Conservation (phyloP, 2,888 invertebrate genomes). For the Pasiphila rectangulata region DNA sequence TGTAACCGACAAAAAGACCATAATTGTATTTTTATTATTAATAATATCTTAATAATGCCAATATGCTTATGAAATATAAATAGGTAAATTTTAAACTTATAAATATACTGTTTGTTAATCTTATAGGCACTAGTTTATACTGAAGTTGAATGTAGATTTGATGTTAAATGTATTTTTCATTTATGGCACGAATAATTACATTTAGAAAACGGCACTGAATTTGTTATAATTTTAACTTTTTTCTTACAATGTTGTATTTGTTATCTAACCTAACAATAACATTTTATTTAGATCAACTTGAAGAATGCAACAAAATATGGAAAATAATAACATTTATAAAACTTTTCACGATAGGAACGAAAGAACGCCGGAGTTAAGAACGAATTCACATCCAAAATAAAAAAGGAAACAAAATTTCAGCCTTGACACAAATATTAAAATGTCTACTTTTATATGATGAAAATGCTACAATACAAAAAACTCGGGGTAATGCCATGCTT, state of each 20-base stretch:
- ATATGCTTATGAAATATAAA: slow-evolving; percentile 36
- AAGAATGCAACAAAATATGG: slow-evolving; percentile 13
- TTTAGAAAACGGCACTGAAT: slow-evolving; percentile 42
- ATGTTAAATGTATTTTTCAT: slow-evolving; percentile 27
- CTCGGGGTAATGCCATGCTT: slow-evolving; percentile 19
- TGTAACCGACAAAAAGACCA: slow-evolving; percentile 37
- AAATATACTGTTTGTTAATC: slow-evolving; percentile 36
- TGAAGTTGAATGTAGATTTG: slow-evolving; percentile 19
- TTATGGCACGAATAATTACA: slow-evolving; percentile 64
- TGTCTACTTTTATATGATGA: no score
- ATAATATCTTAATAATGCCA: slow-evolving; percentile 35
- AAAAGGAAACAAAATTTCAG: no score
- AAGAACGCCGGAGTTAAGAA: no score
- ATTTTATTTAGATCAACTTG: slow-evolving; percentile 33
- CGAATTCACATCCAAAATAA: slow-evolving; percentile 3
- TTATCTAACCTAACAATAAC: slow-evolving; percentile 21
- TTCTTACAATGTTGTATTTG: no score
- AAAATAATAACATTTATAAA: slow-evolving; percentile 37
- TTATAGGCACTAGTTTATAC: slow-evolving; percentile 35
- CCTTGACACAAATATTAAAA: no score
- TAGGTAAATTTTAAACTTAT: slow-evolving; percentile 34
- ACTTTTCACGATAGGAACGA: no score
- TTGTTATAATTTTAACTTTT: no score
- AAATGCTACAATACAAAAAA: no score
- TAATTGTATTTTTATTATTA: slow-evolving; percentile 26